phyloP scores from a whole-genome alignment of 2,888 invertebrate genomes.

The Amphipyra tragopoginis region DNA sequence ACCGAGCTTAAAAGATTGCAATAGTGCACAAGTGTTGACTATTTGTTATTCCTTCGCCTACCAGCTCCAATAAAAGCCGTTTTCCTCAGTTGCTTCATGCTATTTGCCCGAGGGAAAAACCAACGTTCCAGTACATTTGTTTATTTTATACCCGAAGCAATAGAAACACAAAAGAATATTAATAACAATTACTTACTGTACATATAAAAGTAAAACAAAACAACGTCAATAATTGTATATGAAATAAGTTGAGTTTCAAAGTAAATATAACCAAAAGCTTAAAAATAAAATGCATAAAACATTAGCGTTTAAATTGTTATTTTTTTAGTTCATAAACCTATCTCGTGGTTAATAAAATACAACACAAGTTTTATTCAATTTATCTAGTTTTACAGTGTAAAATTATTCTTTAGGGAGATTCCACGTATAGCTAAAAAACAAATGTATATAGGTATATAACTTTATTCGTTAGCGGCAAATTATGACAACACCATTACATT shows the following conservation, averaged over 20 bases:
- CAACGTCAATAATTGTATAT: slow-evolving; percentile 12
- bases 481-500: neutral
- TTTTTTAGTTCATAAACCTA: no score
- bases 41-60: slow-evolving; percentile 55
- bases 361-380: slow-evolving; percentile 4
- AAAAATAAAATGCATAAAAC: slow-evolving; percentile 22
- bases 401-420: slow-evolving; percentile 18
- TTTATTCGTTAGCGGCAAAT: no score
- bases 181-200: slow-evolving; percentile 36
- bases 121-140: slow-evolving; percentile 39
- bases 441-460: slow-evolving; percentile 10
- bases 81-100: slow-evolving; percentile 45
- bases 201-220: slow-evolving; percentile 10
- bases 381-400: slow-evolving; percentile 7
- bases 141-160: slow-evolving; percentile 48
- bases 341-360: no score
- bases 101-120: slow-evolving; percentile 46
- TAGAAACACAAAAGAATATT: slow-evolving; percentile 38
- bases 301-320: slow-evolving; percentile 1
- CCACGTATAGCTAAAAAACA: neutral
- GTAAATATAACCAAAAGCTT: slow-evolving; percentile 24
- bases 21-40: slow-evolving; percentile 56
- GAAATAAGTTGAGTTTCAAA: slow-evolving; percentile 17
- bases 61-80: slow-evolving; percentile 51
- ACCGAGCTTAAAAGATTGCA: slow-evolving; percentile 48